Evolutionary conservation across 2,888 invertebrate genomes (phyloP).

Genomic region (Bibio marci): DNA sequence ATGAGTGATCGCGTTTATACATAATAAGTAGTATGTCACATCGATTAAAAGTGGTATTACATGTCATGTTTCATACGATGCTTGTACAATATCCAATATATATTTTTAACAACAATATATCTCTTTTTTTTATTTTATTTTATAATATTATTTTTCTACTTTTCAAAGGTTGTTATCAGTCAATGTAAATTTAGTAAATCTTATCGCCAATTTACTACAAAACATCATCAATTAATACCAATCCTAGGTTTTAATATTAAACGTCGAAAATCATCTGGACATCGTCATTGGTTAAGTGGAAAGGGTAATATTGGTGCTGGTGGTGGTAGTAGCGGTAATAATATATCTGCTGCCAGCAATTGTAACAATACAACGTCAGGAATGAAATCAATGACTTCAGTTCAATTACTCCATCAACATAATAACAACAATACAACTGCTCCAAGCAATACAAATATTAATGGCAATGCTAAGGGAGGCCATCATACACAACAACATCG

Average conservation of each 20-base stretch:
- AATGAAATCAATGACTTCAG: conserved; percentile 1
- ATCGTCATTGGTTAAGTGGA: conserved; percentile 41
- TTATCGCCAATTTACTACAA: conserved; percentile 44
- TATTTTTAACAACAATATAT: too few relatives aligned
- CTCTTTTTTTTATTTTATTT: too few relatives aligned
- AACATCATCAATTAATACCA: conserved; percentile 33
- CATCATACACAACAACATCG: conserved; percentile 12
- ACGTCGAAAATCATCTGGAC: conserved; percentile 22
- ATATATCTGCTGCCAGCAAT: too few relatives aligned
- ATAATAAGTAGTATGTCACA: too few relatives aligned
- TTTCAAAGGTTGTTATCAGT: conserved; percentile 55
- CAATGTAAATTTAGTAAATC: conserved; percentile 67
- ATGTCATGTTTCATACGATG: too few relatives aligned
- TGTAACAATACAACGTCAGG: neutral
- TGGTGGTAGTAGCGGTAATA: conserved; percentile 1
- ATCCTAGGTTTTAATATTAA: conserved; percentile 26
- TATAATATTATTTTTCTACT: too few relatives aligned
- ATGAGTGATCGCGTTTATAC: too few relatives aligned
- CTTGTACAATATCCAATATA: too few relatives aligned
- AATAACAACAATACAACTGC: neutral
- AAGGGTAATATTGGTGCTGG: conserved; percentile 24
- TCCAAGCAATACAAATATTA: too few relatives aligned
- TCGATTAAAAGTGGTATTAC: too few relatives aligned
- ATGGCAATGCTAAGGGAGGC: conserved; percentile 1
- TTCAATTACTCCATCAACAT: neutral